Base-by-base conservation (phyloP, 2,797 vertebrate species). In the Sparidentex hasta region DNA sequence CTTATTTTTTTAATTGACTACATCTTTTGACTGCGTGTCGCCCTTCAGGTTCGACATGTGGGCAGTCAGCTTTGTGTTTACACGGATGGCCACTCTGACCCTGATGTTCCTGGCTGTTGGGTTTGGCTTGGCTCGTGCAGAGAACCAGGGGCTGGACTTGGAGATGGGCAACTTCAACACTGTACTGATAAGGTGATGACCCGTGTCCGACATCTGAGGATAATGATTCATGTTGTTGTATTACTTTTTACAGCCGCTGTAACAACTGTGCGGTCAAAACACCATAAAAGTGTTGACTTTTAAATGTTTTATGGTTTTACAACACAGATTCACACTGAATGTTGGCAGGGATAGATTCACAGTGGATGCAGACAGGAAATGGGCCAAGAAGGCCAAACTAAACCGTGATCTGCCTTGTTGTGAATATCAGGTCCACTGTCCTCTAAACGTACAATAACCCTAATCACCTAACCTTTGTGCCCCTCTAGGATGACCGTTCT, bases 121-220 rank as follows among this genome's bases (percentile, higher is more conserved):
- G 8, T 99, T 99, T 0, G 98, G 98, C 63, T 93, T 99, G 86
- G 96, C 97, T 0, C 97, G 97, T 0, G 91, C 95, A 5, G 97
- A 98, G 79, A 96, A 95, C 91, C 98, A 98, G 92, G 89, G 87
- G 0, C 92, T 99, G 17, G 96, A 99, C 77, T 95, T 93, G 0
- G 97, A 98, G 83, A 95, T 87, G 57, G 98, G 98, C 68, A 98
- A 97, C 92, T 97, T 99, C 88, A 99, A 99, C 92, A 97, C 96
- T 0, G 93, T 98, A 66, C 92, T 97, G 54, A 96, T 98, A 91
- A 97, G 98, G 98, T 98, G 68, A 73, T 0, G 38, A 63, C 20
- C 16, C 5, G 20, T 52, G 55, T 66, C 62, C 29, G 21, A 33
- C 56, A 14, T 62, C 44, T 23, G 29, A 74, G 67, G 54, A 65